Evolutionary conservation across 2,113 vertebrate species (phyloP), one percentile per base, ranked within the genome.

Genomic region (Oryzias woworae): DNA sequence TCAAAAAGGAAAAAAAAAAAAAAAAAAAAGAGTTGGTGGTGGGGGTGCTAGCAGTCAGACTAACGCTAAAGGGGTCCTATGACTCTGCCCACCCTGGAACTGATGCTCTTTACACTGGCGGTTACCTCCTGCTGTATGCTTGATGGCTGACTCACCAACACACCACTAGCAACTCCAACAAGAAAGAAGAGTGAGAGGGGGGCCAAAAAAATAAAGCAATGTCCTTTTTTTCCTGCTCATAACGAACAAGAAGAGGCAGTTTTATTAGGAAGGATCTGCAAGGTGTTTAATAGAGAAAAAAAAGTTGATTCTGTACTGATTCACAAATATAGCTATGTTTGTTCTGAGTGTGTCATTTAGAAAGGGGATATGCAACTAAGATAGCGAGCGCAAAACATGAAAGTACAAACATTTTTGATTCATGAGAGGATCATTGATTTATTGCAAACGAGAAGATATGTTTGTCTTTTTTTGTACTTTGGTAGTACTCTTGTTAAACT

Each of bases 1-100:
- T 66, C 66, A 83, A 84, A 84, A 88, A 26, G 5, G 5, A 26
- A 26, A 26, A 36, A 88, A 87, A 85, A 86, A 69, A 86, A 78
- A 31, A 31, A 31, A 88, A 86, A 85, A 86, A 66, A 86, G 78
- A 65, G 61, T 80, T 48, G 54, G 72, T 50, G 85, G 82, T 77
- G 76, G 2, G 36, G 36, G 36, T 10, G 36, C 10, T 36, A 12
- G 36, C 36, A 36, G 36, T 36, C 36, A 36, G 83, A 67, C 71
- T 69, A 57, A 57, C 80, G 73, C 74, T 77, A 58, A 48, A 49
- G 75, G 69, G 70, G 69, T 71, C 56, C 67, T 51, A 43, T 74
- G 77, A 69, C 69, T 70, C 58, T 75, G 64, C 75, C 77, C 79
- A 85, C 77, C 85, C 80, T 59, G 24, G 70, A 76, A 71, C 70